Conservation (phyloP, 1,140 invertebrate genomes). For the Yoshiicerus persimilis region DNA sequence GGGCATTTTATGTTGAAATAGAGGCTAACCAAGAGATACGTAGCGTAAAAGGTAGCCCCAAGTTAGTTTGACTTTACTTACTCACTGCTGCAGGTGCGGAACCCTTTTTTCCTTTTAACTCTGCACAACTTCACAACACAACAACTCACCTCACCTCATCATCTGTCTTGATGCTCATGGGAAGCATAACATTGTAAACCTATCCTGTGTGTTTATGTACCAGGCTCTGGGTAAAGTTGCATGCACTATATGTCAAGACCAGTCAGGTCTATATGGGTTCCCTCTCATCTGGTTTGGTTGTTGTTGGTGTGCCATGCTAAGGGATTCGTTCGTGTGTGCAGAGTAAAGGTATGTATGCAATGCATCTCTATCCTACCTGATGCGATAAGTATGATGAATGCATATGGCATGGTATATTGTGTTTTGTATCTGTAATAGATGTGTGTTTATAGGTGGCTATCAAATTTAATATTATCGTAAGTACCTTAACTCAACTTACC, state of each 20-base stretch:
- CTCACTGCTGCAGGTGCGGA: conserved; percentile 7
- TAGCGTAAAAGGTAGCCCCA: background rate
- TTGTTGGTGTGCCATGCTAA: too few species aligned
- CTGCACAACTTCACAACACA: background rate
- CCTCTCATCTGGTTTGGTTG: background rate
- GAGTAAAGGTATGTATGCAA: background rate
- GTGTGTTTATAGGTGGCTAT: conserved; percentile 22
- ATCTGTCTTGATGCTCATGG: conserved; percentile 12
- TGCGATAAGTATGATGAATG: background rate
- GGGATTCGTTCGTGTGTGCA: background rate
- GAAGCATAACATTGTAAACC: conserved; percentile 6
- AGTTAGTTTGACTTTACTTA: background rate
- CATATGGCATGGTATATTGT: background rate
- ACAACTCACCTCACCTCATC: conserved; percentile 21
- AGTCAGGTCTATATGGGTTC: too few species aligned
- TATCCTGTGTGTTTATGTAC: background rate
- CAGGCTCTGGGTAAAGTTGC: background rate
- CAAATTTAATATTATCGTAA: conserved; percentile 3
- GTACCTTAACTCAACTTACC: background rate
- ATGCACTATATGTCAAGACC: background rate
- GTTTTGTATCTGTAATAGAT: background rate
- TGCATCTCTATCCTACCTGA: background rate
- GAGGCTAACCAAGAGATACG: background rate
- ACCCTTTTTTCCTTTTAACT: conserved; percentile 18
- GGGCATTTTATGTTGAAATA: too few species aligned